These are phyloP conservation scores for Panulirus ornatus DNA, from an alignment of 1,140 invertebrate genomes.

Conservation along the genomic window DNA sequence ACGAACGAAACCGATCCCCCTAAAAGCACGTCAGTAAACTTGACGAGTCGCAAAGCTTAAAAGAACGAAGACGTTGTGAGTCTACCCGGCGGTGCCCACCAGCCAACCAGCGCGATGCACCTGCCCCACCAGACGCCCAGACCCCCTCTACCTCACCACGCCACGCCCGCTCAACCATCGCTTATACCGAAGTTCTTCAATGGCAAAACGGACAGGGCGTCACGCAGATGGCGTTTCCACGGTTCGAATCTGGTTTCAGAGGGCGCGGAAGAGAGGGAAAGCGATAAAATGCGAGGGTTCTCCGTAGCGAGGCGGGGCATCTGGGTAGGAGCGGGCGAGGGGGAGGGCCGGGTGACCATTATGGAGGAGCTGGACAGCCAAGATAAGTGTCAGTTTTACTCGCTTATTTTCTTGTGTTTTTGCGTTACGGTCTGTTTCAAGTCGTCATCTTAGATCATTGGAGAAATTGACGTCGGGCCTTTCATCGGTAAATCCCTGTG, in stretches of 20 bases:
- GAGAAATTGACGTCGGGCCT: too few species aligned
- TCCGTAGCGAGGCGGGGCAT: neutral
- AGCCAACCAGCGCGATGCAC: constrained; percentile 20
- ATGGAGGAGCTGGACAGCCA: constrained; percentile 19
- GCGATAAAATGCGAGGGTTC: neutral
- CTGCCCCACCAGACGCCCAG: constrained; percentile 17
- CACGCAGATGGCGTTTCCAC: too few species aligned
- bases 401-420: neutral
- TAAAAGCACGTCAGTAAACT: neutral
- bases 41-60: too few species aligned
- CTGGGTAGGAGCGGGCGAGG: neutral
- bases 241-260: too few species aligned
- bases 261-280: too few species aligned
- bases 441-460: too few species aligned
- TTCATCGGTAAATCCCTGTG: neutral
- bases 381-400: constrained; percentile 36
- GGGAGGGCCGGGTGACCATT: constrained; percentile 13
- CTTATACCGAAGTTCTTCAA: neutral
- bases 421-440: too few species aligned
- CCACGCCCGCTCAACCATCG: neutral
- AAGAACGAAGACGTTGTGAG: constrained; percentile 12
- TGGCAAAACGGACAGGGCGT: too few species aligned
- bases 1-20: neutral
- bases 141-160: neutral
- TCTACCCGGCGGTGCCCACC: constrained; percentile 21